Conservation (phyloP, 2,888 invertebrate genomes). For the Danaus chrysippus region DNA sequence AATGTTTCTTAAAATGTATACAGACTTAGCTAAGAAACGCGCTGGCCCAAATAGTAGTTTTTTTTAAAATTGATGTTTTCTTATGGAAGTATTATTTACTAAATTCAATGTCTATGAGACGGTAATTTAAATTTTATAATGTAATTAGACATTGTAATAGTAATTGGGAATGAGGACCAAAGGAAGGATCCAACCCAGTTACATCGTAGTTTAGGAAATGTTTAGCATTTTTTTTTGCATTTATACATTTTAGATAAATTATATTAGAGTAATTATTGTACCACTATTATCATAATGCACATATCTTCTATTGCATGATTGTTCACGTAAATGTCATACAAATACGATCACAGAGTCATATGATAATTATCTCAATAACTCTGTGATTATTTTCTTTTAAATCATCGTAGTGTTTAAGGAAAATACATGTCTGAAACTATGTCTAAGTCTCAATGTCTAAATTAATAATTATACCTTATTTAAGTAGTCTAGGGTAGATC, state of each 20-base stretch:
- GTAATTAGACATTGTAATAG: neutral
- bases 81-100: too few species aligned
- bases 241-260: conserved; percentile 7
- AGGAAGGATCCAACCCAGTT: neutral
- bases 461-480: conserved; percentile 57
- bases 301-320: conserved; percentile 1
- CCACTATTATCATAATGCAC: conserved; percentile 5
- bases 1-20: too few species aligned
- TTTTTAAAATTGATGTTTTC: too few species aligned
- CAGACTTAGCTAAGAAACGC: too few species aligned
- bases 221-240: conserved; percentile 5
- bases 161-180: neutral
- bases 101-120: too few species aligned
- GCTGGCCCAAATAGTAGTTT: too few species aligned
- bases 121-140: too few species aligned
- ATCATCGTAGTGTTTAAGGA: conserved; percentile 55
- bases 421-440: conserved; percentile 83
- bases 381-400: conserved; percentile 24
- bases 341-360: neutral
- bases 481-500: conserved; percentile 52
- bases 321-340: neutral
- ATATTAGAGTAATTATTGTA: conserved; percentile 2
- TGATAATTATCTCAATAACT: neutral
- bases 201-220: neutral
- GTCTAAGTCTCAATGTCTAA: conserved; percentile 48